A percentile compares a stretch with the other conserved stretches of the same genome.
These are phyloP conservation scores for Australoheros facetus DNA, from an alignment of 2,797 vertebrate species.

Conservation along the genomic window DNA sequence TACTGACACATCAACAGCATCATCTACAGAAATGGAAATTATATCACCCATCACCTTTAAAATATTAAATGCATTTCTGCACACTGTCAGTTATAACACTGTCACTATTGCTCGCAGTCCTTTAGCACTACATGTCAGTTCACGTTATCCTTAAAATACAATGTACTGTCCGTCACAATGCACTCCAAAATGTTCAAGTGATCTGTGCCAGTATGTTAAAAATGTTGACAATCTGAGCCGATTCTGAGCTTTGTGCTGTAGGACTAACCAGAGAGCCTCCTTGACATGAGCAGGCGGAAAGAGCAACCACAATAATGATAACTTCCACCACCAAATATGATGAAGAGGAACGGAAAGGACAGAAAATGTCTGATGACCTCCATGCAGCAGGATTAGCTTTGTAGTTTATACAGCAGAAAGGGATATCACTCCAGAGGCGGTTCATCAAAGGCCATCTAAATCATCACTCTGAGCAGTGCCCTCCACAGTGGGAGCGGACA, in stretches of 20 bases:
- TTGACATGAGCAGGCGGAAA: background rate
- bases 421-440: slow-evolving; percentile 57
- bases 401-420: slow-evolving; percentile 29
- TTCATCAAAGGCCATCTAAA: slow-evolving; percentile 42
- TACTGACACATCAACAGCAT: background rate
- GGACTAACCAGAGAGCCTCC: background rate
- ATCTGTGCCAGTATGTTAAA: background rate
- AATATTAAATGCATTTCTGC: slow-evolving; percentile 23
- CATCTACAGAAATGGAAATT: background rate
- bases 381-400: slow-evolving; percentile 32
- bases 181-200: background rate
- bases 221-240: background rate
- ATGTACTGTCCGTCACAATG: background rate
- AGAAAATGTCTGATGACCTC: slow-evolving; percentile 26
- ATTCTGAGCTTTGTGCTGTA: background rate
- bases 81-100: background rate
- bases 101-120: background rate
- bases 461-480: slow-evolving; percentile 29
- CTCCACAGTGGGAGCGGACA: slow-evolving; percentile 20
- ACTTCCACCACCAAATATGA: background rate
- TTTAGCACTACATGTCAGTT: background rate
- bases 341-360: background rate
- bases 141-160: background rate
- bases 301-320: background rate
- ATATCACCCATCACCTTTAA: background rate